Evolutionary conservation across 2,797 vertebrate genomes (phyloP), one percentile per base, ranked within the genome.

Genomic region (Clarias fuscus): DNA sequence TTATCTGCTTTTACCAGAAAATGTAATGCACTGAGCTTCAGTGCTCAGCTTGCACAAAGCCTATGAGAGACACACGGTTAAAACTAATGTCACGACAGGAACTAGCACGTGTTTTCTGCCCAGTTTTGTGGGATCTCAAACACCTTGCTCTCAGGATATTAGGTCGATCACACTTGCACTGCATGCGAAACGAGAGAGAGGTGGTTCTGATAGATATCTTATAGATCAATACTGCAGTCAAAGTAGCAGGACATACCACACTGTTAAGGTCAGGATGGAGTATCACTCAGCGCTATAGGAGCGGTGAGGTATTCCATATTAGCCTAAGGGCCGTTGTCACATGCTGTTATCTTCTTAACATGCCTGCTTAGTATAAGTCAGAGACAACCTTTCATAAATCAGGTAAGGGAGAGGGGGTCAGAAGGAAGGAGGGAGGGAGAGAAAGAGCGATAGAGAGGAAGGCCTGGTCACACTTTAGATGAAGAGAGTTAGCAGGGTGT

Each of bases 341-440:
- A 86, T 88, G 81, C 68, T 70, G 81, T 62, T 86, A 65, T 33
- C 22, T 84, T 87, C 30, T 59, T 82, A 87, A 82, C 56, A 72
- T 79, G 78, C 56, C 84, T 83, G 87, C 43, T 86, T 76, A 87
- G 77, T 59, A 61, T 58, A 77, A 68, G 64, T 77, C 84, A 64
- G 62, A 61, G 62, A 81, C 67, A 43, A 58, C 82, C 22, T 40
- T 73, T 71, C 82, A 33, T 90, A 83, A 90, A 88, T 90, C 82
- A 84, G 62, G 30, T 18, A 7, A 18, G 7, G 17, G 20, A n/a
- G 33, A 2, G 33, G 61, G 53, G 73, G 40, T 27, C 14, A 0
- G 15, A 73, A 40, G n/a, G 27, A 22, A 65, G 20, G 20, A 61
- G 30, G 37, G 58, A 78, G 58, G 27, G 61, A 64, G 59, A 65